Evolutionary conservation across 2,888 invertebrate genomes (phyloP).

Genomic region (Leptinotarsa juncta): DNA sequence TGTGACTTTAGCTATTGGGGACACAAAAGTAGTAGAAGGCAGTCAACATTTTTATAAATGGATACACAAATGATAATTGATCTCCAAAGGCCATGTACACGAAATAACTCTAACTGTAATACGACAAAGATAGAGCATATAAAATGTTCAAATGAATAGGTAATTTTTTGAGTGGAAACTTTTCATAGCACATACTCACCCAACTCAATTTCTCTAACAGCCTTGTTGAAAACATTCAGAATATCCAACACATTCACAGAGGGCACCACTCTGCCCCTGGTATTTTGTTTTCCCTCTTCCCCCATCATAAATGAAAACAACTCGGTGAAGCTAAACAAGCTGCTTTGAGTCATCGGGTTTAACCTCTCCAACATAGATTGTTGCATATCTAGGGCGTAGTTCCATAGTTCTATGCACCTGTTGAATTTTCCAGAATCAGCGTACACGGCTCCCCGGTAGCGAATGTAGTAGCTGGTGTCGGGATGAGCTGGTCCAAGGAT

Average conservation of each 20-base stretch:
- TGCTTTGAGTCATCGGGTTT: conserved; percentile 94
- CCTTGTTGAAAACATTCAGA: conserved; percentile 84
- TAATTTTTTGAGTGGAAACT: no score
- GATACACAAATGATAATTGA: no score
- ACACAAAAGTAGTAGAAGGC: no score
- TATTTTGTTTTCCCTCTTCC: conserved; percentile 78
- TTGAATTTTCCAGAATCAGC: conserved; percentile 93
- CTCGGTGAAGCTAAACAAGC: conserved; percentile 94
- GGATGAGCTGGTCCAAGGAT: conserved; percentile 94
- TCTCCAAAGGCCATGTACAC: no score
- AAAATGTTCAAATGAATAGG: no score
- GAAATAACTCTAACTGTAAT: no score
- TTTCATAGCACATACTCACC: conserved; percentile 59
- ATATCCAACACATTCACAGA: conserved; percentile 86
- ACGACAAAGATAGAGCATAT: no score
- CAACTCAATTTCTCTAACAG: conserved; percentile 79
- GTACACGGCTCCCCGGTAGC: conserved; percentile 79
- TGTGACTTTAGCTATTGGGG: no score
- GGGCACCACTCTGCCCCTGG: conserved; percentile 70
- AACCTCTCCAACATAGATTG: conserved; percentile 92
- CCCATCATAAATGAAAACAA: conserved; percentile 94
- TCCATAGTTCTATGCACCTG: conserved; percentile 94
- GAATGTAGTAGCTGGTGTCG: conserved; percentile 95
- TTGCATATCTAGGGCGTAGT: conserved; percentile 97
- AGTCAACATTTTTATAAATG: no score